Evolutionary conservation across 2,888 invertebrate genomes (phyloP).

Genomic region (Theretra japonica): DNA sequence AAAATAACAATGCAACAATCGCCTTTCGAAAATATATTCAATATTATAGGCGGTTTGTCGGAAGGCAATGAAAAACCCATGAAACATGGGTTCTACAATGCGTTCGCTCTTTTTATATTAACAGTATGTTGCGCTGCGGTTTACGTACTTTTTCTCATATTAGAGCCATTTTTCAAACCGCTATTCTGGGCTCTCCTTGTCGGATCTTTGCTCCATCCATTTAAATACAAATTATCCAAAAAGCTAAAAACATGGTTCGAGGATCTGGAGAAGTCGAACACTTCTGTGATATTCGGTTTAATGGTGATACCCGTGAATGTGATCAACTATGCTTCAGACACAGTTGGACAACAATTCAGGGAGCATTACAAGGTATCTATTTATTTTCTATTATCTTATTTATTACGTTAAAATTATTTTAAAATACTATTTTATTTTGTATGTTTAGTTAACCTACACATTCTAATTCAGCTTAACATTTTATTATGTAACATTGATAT

Average conservation of each 20-base stretch:
- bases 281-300: slow-evolving; percentile 86
- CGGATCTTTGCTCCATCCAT: slow-evolving; percentile 98
- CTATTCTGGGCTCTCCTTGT: slow-evolving; percentile 97
- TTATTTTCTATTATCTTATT: slow-evolving; percentile 10
- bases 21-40: slow-evolving; percentile 88
- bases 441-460: no score
- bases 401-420: background rate
- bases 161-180: slow-evolving; percentile 96
- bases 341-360: slow-evolving; percentile 88
- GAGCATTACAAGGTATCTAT: slow-evolving; percentile 84
- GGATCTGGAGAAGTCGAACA: slow-evolving; percentile 86
- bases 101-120: slow-evolving; percentile 91
- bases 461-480: no score
- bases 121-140: slow-evolving; percentile 88
- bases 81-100: slow-evolving; percentile 96
- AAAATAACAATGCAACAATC: slow-evolving; percentile 77
- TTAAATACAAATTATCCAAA: slow-evolving; percentile 92
- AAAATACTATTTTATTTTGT: background rate
- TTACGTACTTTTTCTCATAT: slow-evolving; percentile 92
- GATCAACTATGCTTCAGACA: slow-evolving; percentile 90
- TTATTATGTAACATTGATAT: no score
- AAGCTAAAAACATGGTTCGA: slow-evolving; percentile 92
- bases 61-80: slow-evolving; percentile 94
- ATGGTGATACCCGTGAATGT: slow-evolving; percentile 90
- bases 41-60: slow-evolving; percentile 87